phyloP scores from a whole-genome alignment of 2,113 vertebrate species.

The Paracyprichromis sp. region DNA sequence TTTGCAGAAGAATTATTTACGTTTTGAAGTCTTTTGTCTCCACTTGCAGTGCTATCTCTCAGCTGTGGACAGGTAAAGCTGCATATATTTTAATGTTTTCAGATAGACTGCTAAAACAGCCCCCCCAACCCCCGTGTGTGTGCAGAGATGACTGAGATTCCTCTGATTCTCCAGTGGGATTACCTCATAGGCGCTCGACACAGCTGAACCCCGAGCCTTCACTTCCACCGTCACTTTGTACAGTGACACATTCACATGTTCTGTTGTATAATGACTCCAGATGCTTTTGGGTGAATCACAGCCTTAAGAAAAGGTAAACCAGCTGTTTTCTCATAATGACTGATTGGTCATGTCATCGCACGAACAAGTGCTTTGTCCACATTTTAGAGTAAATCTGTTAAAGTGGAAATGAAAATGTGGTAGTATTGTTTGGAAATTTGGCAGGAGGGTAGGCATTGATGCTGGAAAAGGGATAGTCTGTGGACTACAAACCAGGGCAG shows the following conservation, averaged over 20 bases:
- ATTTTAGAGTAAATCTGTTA: not conserved
- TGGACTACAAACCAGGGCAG: conserved; percentile 2
- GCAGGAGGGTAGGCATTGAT: not conserved
- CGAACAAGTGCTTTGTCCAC: not conserved
- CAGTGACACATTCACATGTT: not conserved
- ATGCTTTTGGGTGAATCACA: not conserved
- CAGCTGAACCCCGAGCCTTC: conserved; percentile 17
- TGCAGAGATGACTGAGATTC: conserved; percentile 23
- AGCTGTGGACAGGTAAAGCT: not conserved
- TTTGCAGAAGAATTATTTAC: not conserved
- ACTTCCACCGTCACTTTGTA: not conserved
- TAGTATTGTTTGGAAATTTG: not conserved
- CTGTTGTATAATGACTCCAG: not conserved
- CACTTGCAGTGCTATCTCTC: not conserved
- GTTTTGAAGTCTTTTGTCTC: not conserved
- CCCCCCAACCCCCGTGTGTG: not conserved
- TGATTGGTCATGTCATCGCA: not conserved
- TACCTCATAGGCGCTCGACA: conserved; percentile 5
- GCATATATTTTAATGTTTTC: not conserved
- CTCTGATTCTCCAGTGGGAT: conserved; percentile 18
- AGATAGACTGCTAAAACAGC: not conserved
- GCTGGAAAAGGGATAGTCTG: conserved; percentile 26
- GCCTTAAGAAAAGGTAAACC: not conserved
- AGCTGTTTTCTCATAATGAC: not conserved
- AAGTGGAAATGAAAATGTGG: not conserved